Conservation (phyloP, 2,888 invertebrate genomes). For the Ceriagrion tenellum region DNA sequence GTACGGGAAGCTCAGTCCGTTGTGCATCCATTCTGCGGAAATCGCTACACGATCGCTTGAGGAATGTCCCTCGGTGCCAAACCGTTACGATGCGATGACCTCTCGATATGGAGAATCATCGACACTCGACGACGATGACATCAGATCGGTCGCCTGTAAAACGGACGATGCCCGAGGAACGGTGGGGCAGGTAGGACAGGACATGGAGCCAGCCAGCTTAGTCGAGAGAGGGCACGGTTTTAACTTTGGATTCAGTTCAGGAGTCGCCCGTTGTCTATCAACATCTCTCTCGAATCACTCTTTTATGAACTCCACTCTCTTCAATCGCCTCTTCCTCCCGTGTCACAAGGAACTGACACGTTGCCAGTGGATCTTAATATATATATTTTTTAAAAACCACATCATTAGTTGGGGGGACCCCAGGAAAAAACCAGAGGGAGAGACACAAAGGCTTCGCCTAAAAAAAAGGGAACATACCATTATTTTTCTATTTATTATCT, state of each 20-base stretch:
- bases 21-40: neutral
- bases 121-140: neutral
- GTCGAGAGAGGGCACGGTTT: neutral
- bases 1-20: no score
- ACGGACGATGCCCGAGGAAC: neutral
- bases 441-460: neutral
- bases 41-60: neutral
- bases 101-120: neutral
- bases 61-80: neutral
- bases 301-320: neutral
- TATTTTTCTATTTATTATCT: neutral
- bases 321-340: neutral
- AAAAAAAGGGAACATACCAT: neutral
- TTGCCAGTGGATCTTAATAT: neutral
- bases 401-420: neutral
- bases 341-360: neutral
- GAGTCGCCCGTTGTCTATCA: neutral
- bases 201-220: neutral
- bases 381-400: slow-evolving; percentile 15
- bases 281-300: neutral
- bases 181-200: neutral
- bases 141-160: neutral
- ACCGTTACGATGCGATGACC: neutral
- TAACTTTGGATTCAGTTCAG: neutral
- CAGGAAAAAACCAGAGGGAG: neutral